These are phyloP conservation scores for Parascotia fuliginaria DNA, from an alignment of 2,888 invertebrate species.

Conservation along the genomic window DNA sequence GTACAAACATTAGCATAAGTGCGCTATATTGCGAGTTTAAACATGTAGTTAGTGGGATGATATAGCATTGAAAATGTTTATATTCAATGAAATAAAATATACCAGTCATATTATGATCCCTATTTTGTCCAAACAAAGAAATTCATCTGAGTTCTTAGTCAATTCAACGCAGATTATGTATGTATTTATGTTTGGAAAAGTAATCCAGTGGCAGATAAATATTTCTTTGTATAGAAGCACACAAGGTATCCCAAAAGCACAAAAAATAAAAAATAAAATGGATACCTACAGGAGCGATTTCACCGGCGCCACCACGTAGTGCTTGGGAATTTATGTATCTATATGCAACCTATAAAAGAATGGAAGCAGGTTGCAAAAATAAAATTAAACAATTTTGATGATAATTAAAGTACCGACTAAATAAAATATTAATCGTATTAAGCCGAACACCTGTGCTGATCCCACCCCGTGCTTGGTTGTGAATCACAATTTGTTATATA, in stretches of 20 bases:
- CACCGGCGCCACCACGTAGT: constrained; percentile 82
- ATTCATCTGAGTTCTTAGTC: too few species aligned
- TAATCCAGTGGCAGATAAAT: constrained; percentile 12
- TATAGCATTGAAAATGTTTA: constrained; percentile 43
- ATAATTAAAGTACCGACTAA: constrained; percentile 14
- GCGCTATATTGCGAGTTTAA: constrained; percentile 11
- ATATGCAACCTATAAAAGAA: constrained; percentile 88
- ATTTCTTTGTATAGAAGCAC: constrained; percentile 20
- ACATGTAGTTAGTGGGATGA: constrained; percentile 14
- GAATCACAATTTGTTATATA: constrained; percentile 19
- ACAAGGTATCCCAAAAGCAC: constrained; percentile 20
- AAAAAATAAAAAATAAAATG: constrained; percentile 59
- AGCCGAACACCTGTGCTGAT: constrained; percentile 48
- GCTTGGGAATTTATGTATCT: constrained; percentile 82
- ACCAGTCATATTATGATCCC: constrained; percentile 15
- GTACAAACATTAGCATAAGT: constrained; percentile 32
- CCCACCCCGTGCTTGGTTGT: constrained; percentile 15
- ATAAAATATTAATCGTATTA: constrained; percentile 27
- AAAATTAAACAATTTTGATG: constrained; percentile 58
- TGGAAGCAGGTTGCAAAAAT: constrained; percentile 83
- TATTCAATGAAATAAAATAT: constrained; percentile 9
- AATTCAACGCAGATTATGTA: too few species aligned
- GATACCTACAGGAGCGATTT: constrained; percentile 91
- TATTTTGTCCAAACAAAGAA: neutral
- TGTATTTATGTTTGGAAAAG: too few species aligned